A percentile compares a stretch with the other conserved stretches of the same genome.
Conservation (phyloP, 2,113 vertebrate species). For the Poicephalus meyeri region DNA sequence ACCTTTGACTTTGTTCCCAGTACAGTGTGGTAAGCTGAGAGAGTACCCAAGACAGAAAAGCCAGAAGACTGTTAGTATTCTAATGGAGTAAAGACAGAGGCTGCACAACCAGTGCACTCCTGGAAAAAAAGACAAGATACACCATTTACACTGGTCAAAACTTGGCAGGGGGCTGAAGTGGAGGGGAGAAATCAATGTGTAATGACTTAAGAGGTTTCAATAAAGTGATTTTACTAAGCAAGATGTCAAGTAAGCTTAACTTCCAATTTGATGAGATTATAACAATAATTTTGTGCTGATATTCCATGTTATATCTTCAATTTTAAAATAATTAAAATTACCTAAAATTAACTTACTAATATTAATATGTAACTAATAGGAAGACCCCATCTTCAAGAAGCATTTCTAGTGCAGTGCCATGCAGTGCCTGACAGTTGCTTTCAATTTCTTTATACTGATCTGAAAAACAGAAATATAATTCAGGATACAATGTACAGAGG, state of each 20-base stretch:
- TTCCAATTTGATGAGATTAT: background rate
- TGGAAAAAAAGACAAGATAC: background rate
- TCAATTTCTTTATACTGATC: background rate
- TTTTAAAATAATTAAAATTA: background rate
- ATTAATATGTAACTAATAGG: background rate
- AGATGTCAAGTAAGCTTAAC: background rate
- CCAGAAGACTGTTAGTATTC: background rate
- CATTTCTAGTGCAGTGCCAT: background rate
- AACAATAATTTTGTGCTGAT: background rate
- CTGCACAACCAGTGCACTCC: background rate
- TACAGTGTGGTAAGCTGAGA: background rate
- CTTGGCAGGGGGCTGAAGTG: rapidly evolving
- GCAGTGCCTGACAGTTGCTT: background rate
- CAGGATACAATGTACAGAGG: background rate
- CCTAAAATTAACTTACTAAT: background rate
- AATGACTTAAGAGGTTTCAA: background rate
- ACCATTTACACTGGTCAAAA: background rate
- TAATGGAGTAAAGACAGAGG: background rate
- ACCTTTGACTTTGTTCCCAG: background rate
- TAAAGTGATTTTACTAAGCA: background rate
- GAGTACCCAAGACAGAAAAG: background rate
- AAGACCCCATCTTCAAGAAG: background rate
- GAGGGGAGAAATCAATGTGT: background rate
- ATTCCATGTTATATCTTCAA: background rate
- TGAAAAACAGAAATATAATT: background rate